phyloP scores from a whole-genome alignment of 2,113 vertebrate genomes.

The Pollachius pollachius region DNA sequence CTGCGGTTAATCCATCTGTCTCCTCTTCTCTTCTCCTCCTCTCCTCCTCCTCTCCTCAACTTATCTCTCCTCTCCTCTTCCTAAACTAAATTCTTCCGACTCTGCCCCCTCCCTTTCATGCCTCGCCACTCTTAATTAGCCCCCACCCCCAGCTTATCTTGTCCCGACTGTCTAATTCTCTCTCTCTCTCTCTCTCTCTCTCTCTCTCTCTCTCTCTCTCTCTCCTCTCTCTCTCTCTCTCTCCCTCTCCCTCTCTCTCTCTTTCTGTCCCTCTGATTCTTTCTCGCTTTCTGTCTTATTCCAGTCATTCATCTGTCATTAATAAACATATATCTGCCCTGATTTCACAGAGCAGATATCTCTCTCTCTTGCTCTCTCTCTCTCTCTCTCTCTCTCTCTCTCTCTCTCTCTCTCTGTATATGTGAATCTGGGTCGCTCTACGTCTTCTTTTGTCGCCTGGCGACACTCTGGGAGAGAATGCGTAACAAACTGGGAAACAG shows the following conservation, averaged over 20 bases:
- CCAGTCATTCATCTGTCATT: slow-evolving; percentile 50
- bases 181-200: slow-evolving; percentile 1
- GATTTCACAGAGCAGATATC: slow-evolving; percentile 31
- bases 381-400: slow-evolving; percentile 10
- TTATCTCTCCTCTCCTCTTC: slow-evolving; percentile 6
- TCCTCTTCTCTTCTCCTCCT: neutral
- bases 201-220: neutral
- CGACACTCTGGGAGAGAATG: too few species aligned
- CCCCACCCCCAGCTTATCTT: slow-evolving; percentile 34
- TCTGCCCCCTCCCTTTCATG: slow-evolving; percentile 41
- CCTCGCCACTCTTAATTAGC: slow-evolving; percentile 64
- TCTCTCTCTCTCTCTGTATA: slow-evolving; percentile 7
- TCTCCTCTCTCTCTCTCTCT: neutral
- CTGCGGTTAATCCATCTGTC: neutral
- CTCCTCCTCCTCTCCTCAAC: slow-evolving; percentile 4
- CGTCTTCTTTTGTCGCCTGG: neutral
- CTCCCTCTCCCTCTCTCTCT: slow-evolving; percentile 27
- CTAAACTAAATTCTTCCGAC: slow-evolving; percentile 43
- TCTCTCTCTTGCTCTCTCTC: slow-evolving; percentile 11
- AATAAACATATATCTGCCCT: slow-evolving; percentile 62
- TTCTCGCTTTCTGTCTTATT: slow-evolving; percentile 10
- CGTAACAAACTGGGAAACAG: neutral
- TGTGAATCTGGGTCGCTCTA: neutral
- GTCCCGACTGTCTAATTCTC: slow-evolving; percentile 11
- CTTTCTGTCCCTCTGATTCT: slow-evolving; percentile 7